Evolutionary conservation across 2,797 vertebrate species (phyloP).

Genomic region (Rhinichthys osculus): DNA sequence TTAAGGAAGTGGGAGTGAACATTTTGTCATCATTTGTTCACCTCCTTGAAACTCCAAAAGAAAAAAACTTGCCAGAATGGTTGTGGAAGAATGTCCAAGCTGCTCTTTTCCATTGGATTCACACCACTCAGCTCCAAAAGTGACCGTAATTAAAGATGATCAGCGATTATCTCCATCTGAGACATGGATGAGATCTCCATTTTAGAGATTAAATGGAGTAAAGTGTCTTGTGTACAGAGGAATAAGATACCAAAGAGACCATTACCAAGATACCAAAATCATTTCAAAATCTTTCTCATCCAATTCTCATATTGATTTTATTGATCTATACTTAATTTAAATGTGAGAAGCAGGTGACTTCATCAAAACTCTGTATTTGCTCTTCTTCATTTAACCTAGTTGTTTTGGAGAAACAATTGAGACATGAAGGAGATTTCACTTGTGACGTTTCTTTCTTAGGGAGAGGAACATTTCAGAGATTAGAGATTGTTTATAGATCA

Average conservation of each 20-base stretch:
- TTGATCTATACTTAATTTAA: background rate
- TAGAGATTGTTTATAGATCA: background rate
- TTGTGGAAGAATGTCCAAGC: background rate
- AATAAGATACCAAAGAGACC: background rate
- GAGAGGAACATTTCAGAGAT: background rate
- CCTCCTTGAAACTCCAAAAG: background rate
- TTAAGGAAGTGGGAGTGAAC: background rate
- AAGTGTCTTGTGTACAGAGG: background rate
- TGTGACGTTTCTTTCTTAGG: background rate
- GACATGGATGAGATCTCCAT: background rate
- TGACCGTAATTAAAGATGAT: background rate
- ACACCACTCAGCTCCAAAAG: background rate
- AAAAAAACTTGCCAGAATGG: background rate
- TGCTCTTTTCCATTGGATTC: slow-evolving; percentile 4
- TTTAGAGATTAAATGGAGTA: background rate
- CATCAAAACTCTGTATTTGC: background rate
- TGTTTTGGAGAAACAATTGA: background rate
- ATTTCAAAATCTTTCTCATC: background rate
- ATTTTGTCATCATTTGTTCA: background rate
- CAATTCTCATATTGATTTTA: background rate
- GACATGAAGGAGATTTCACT: background rate
- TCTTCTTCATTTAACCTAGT: background rate
- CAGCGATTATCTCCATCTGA: background rate
- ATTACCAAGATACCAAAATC: background rate
- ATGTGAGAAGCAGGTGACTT: background rate